These are phyloP conservation scores for Sphyrna mokarran DNA, from an alignment of 2,113 vertebrate species.

Conservation along the genomic window DNA sequence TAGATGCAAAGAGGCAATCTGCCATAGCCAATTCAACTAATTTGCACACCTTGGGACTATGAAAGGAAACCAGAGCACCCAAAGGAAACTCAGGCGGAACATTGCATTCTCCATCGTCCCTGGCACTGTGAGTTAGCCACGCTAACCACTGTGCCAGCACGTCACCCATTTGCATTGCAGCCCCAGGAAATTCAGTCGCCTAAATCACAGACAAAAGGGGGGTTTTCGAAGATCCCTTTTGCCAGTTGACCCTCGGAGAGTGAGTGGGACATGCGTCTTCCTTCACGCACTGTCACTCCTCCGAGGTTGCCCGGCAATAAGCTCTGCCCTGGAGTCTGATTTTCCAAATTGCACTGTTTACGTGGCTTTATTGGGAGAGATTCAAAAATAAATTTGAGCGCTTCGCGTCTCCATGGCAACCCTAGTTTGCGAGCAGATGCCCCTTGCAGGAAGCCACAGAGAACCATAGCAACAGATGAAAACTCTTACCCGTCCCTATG, in stretches of 20 bases:
- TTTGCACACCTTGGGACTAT: too few species aligned
- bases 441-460: slow-evolving; percentile 27
- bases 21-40: too few species aligned
- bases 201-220: neutral
- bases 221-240: neutral
- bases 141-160: too few species aligned
- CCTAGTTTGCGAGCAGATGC: slow-evolving; percentile 29
- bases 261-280: neutral
- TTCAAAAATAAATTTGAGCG: slow-evolving; percentile 28
- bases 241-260: neutral
- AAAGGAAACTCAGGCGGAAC: too few species aligned
- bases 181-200: neutral
- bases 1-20: too few species aligned
- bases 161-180: neutral
- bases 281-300: too few species aligned
- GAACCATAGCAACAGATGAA: slow-evolving; percentile 35
- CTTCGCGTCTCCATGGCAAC: slow-evolving; percentile 19
- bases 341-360: neutral
- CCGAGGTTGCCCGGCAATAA: neutral
- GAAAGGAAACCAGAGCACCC: too few species aligned
- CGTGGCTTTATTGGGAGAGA: neutral
- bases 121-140: too few species aligned
- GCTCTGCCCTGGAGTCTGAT: neutral
- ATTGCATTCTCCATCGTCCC: too few species aligned
- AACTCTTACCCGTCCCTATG: slow-evolving; percentile 20